Conservation (phyloP, 2,797 vertebrate genomes). For the Manis crassicaudata region DNA sequence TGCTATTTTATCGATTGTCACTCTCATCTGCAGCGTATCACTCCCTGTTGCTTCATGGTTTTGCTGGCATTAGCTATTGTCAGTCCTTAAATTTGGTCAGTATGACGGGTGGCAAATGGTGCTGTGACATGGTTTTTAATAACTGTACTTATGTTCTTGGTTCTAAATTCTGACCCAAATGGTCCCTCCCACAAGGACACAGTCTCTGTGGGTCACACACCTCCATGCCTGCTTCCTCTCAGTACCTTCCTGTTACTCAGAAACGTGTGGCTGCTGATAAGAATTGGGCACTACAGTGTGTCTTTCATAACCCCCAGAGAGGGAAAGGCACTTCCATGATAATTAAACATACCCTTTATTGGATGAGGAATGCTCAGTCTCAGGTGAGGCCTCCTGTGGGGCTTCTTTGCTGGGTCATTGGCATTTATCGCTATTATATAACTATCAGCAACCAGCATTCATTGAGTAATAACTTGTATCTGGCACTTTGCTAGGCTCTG, state of each 20-base stretch:
- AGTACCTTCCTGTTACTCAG: neutral
- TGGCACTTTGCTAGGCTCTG: neutral
- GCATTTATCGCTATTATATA: neutral
- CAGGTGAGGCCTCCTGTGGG: neutral
- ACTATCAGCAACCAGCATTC: neutral
- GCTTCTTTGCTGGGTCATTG: neutral
- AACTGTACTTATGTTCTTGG: neutral
- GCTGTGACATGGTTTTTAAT: neutral
- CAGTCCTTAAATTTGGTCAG: neutral
- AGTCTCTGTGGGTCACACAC: rapidly evolving
- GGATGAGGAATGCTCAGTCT: neutral
- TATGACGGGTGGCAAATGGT: neutral
- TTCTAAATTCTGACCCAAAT: neutral
- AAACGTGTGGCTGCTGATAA: neutral
- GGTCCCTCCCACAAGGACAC: neutral
- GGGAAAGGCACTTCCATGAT: neutral
- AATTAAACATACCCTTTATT: neutral
- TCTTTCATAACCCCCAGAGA: no score
- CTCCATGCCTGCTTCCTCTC: neutral
- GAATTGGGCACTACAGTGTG: rapidly evolving
- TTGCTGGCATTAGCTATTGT: neutral
- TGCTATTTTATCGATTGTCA: neutral
- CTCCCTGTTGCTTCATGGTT: neutral
- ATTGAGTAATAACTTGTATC: neutral
- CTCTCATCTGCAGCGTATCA: neutral